Conservation (phyloP, 2,797 vertebrate genomes). For the Gymnopithys bicolor region DNA sequence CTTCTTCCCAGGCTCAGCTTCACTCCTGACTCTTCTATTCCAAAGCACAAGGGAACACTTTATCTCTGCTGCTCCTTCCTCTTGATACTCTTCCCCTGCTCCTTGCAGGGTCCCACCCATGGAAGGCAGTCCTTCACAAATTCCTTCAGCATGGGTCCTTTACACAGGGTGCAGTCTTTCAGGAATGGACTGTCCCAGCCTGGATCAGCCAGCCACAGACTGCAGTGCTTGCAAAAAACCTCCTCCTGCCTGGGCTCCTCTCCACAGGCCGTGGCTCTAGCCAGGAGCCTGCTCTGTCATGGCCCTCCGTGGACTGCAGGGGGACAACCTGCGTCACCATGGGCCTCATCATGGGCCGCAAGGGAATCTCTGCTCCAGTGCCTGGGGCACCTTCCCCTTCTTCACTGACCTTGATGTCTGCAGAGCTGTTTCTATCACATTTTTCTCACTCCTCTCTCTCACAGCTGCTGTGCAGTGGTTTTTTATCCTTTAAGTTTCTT, state of each 20-base stretch:
- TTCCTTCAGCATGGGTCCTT: not conserved
- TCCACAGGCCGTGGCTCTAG: not conserved
- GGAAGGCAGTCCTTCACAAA: not conserved
- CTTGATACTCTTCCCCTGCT: not conserved
- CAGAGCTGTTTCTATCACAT: not conserved
- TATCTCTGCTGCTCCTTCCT: not conserved
- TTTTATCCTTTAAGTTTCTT: not conserved
- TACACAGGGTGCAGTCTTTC: not conserved
- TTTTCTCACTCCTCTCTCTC: not conserved
- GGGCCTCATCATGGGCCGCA: not conserved
- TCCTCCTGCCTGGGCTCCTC: not conserved
- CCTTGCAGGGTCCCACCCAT: accelerated
- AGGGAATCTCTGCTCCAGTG: not conserved
- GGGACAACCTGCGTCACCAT: not conserved
- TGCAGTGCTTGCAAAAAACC: not conserved
- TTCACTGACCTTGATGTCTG: not conserved
- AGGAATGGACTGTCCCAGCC: not conserved
- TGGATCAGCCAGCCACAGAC: not conserved
- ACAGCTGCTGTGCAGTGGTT: not conserved
- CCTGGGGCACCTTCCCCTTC: not conserved
- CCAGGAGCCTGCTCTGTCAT: not conserved
- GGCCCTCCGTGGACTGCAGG: not conserved
- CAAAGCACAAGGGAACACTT: not conserved
- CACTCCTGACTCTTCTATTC: not conserved
- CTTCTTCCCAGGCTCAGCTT: not conserved